Conservation (phyloP, 2,113 vertebrate species). For the Ceyx melanurus region DNA sequence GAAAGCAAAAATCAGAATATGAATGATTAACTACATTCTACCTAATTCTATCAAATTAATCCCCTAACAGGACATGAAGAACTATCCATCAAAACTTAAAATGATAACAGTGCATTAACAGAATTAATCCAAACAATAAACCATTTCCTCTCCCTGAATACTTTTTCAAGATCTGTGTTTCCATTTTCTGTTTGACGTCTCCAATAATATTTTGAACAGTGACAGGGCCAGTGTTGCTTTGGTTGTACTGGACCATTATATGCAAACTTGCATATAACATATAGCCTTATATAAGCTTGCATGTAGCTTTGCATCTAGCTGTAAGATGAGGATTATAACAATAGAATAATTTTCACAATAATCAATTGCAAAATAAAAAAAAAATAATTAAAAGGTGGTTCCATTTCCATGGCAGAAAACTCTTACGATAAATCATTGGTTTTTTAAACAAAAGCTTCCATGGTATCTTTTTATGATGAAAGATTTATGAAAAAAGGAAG, state of each 20-base stretch:
- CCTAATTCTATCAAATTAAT: neutral
- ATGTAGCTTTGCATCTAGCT: neutral
- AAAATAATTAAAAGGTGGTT: neutral
- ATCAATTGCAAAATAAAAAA: neutral
- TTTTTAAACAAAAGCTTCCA: neutral
- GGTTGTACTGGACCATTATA: neutral
- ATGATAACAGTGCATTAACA: neutral
- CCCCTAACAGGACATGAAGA: neutral
- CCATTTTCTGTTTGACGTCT: neutral
- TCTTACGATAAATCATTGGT: neutral
- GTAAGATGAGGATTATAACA: neutral
- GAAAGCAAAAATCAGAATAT: neutral
- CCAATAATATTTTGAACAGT: neutral
- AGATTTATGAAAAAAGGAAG: neutral
- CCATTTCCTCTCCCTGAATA: neutral
- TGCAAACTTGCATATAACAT: neutral
- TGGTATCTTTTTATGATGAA: neutral
- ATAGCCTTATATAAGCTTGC: neutral
- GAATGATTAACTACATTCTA: neutral
- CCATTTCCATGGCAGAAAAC: neutral
- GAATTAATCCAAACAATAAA: neutral
- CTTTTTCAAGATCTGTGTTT: neutral
- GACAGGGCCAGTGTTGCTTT: neutral
- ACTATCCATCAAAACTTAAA: neutral
- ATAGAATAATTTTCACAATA: neutral